Base-by-base conservation (phyloP, 2,113 vertebrate species). In the Syngnathus typhle region DNA sequence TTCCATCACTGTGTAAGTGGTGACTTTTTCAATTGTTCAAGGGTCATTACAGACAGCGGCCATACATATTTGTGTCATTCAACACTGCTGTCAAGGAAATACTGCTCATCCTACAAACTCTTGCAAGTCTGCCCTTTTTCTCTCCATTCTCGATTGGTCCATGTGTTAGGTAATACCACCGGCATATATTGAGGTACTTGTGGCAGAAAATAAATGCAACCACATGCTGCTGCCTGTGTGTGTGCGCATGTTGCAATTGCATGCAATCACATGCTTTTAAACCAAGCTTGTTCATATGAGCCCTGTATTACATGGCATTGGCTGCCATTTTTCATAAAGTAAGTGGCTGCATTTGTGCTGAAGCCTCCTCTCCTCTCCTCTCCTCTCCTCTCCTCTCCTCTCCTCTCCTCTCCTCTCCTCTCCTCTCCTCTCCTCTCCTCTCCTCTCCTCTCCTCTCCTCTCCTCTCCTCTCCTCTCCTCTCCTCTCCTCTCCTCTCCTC, bases 111-210 rank as follows among this genome's bases (percentile, higher is more conserved):
- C 13, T 15, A 58, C 13, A 69, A 67, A 71, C 37, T 60, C 51
- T 69, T 41, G 60, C 5, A 66, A 55, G 77, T 71, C 60, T 63
- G 7, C 66, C 54, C 68, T 67, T 52, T 76, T 73, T 56, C 68
- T 60, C 58, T 27, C 49, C 7, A 43, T 68, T 79, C 73, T 70
- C 46, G 39, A 76, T 75, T 75, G 75, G 68, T 69, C 64, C 46
- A 76, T 32, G 37, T 65, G 72, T 80, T 80, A 70, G 76, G 70
- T 77, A 84, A 86, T 81, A 76, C 78, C 80, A 82, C 82, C 82
- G 80, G 78, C 82, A 73, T 68, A 73, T 68, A 75, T 82, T 68
- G 79, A 77, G 84, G 77, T 70, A 75, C 67, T 77, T 82, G 71
- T 84, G 75, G 80, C 54, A 58, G 66, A 73, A 78, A 80, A 70